phyloP scores from a whole-genome alignment of 2,113 vertebrate species.

The Odobenus rosmarus region DNA sequence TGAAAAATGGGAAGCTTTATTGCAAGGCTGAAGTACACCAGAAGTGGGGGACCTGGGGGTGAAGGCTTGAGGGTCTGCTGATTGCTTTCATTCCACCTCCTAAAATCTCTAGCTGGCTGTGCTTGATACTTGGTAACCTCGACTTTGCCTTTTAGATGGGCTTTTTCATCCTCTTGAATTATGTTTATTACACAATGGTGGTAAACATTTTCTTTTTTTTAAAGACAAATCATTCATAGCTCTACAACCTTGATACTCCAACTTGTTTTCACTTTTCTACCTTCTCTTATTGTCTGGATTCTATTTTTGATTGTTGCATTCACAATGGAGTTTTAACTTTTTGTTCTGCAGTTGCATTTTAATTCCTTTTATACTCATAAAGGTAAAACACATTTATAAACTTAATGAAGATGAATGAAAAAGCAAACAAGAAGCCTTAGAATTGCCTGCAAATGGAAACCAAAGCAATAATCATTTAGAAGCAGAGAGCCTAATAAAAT shows the following conservation, averaged over 20 bases:
- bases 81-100: neutral
- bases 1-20: slow-evolving; percentile 82
- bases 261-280: slow-evolving; percentile 12
- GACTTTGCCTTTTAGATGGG: neutral
- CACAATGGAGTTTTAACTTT: neutral
- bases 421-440: neutral
- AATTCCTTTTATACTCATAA: slow-evolving; percentile 24
- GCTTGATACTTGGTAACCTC: neutral
- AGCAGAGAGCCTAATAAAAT: neutral
- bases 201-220: neutral
- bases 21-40: slow-evolving; percentile 57
- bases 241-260: neutral
- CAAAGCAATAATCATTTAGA: neutral
- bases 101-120: neutral
- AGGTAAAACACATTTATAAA: slow-evolving; percentile 1
- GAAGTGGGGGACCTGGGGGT: slow-evolving; percentile 4
- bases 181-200: neutral
- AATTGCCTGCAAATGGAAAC: neutral
- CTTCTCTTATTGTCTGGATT: slow-evolving; percentile 9
- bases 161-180: slow-evolving; percentile 22
- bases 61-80: neutral
- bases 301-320: neutral
- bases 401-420: neutral
- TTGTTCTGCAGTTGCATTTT: slow-evolving; percentile 7
- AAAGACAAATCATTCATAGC: slow-evolving; percentile 29